Conservation (phyloP, 2,797 vertebrate genomes). For the Somateria mollissima region DNA sequence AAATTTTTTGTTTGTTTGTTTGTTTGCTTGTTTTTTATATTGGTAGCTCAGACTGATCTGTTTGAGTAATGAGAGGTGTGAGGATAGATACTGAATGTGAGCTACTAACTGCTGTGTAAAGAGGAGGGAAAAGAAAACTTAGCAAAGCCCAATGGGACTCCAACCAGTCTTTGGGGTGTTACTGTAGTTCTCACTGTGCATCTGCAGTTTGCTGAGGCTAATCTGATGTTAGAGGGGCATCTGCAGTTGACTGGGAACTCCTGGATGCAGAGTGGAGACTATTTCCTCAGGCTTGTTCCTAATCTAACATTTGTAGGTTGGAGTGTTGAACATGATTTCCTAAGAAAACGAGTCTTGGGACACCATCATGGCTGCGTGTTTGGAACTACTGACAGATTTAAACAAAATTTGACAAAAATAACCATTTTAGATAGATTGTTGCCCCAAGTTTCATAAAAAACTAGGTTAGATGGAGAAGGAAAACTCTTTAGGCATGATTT, state of each 20-base stretch:
- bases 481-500: neutral
- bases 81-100: neutral
- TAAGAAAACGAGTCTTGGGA: slow-evolving; percentile 11
- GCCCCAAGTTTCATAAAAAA: neutral
- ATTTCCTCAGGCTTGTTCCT: neutral
- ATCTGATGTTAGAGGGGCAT: neutral
- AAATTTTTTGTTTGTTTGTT: neutral
- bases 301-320: neutral
- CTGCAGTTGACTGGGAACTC: neutral
- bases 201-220: neutral
- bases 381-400: neutral
- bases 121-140: neutral
- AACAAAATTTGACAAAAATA: neutral
- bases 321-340: neutral
- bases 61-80: neutral
- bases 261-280: neutral
- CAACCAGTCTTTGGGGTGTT: neutral
- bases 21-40: neutral
- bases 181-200: neutral
- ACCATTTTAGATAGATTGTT: neutral
- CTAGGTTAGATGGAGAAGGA: neutral
- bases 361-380: neutral
- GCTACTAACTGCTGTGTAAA: neutral
- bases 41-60: neutral
- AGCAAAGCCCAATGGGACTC: neutral